phyloP scores from a whole-genome alignment of 2,113 vertebrate species.

The Apteryx mantelli region DNA sequence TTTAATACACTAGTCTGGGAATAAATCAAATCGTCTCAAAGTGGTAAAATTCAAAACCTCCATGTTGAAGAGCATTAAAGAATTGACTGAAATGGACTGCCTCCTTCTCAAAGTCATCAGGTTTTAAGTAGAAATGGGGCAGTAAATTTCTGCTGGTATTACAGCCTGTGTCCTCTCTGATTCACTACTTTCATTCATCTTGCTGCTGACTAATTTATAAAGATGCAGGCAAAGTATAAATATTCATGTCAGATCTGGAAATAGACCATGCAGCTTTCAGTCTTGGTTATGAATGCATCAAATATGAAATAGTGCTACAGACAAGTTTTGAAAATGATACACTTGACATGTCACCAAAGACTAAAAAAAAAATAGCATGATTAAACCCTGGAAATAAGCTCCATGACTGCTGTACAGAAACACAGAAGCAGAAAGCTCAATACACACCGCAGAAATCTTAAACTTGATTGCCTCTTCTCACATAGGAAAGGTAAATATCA shows the following conservation, averaged over 20 bases:
- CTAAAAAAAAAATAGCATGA: background rate
- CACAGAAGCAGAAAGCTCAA: background rate
- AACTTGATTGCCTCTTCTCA: background rate
- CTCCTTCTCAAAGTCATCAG: conserved; percentile 59
- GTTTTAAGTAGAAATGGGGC: conserved; percentile 62
- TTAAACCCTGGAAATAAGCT: conserved; percentile 5
- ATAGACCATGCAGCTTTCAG: conserved; percentile 31
- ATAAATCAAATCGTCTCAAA: background rate
- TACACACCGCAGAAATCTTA: background rate
- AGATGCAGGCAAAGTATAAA: conserved; percentile 65
- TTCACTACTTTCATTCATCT: conserved; percentile 72
- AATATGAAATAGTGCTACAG: conserved; percentile 20
- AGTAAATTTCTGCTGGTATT: conserved; percentile 65
- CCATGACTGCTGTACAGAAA: background rate
- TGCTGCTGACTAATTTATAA: conserved; percentile 54
- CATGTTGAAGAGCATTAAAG: conserved; percentile 11
- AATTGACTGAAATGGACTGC: conserved; percentile 37
- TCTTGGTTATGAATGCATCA: conserved; percentile 56
- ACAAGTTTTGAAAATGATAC: conserved; percentile 19
- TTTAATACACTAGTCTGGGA: background rate
- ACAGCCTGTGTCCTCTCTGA: conserved; percentile 45
- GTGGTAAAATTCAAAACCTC: conserved; percentile 27
- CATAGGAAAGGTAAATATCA: background rate
- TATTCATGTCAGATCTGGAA: conserved; percentile 68
- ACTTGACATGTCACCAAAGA: background rate